phyloP scores from a whole-genome alignment of 2,888 invertebrate genomes.

The Xanthia togata region DNA sequence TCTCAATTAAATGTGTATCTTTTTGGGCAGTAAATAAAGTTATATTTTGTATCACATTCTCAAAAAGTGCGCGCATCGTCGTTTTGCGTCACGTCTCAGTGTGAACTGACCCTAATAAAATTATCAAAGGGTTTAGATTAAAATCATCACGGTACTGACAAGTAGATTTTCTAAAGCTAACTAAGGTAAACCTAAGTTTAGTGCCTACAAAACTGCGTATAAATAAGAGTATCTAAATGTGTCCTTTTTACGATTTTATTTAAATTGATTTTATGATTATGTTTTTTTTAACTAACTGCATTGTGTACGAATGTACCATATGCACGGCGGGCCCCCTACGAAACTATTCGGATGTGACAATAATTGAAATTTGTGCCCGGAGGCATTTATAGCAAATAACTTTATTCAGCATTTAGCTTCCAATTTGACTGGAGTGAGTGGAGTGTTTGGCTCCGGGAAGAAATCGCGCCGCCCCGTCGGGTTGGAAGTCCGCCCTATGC shows the following conservation, averaged over 20 bases:
- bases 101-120: too few species aligned
- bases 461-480: conserved; percentile 61
- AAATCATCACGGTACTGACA: not conserved
- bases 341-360: conserved; percentile 90
- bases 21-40: too few species aligned
- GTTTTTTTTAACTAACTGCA: too few species aligned
- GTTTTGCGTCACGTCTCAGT: too few species aligned
- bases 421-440: conserved; percentile 83
- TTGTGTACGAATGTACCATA: conserved; percentile 71
- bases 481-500: conserved; percentile 23
- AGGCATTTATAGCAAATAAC: conserved; percentile 90
- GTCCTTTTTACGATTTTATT: too few species aligned
- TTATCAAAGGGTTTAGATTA: too few species aligned
- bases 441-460: conserved; percentile 80
- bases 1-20: too few species aligned
- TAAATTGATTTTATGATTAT: too few species aligned
- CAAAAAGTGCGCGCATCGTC: too few species aligned
- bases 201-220: not conserved
- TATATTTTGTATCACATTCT: too few species aligned
- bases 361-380: conserved; percentile 91
- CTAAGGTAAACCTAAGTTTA: not conserved
- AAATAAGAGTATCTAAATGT: too few species aligned
- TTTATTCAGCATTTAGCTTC: conserved; percentile 89
- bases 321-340: conserved; percentile 78
- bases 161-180: not conserved